A percentile compares a stretch with the other conserved stretches of the same genome.
Conservation (phyloP, 1,140 invertebrate species). For the Lanistes nyassanus region DNA sequence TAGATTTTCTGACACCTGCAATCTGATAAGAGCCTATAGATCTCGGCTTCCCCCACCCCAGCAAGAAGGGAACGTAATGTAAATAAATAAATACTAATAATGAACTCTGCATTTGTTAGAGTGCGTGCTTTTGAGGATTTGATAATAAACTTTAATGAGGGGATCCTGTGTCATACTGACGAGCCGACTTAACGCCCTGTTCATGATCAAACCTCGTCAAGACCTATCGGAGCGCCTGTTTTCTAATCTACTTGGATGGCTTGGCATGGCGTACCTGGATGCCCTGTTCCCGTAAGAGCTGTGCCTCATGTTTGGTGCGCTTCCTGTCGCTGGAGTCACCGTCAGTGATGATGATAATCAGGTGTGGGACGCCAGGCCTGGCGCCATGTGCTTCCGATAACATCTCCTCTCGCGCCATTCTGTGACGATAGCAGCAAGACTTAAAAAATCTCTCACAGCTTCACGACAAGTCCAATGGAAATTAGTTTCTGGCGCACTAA, state of each 20-base stretch:
- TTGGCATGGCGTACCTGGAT: conserved; percentile 21
- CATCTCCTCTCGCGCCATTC: conserved; percentile 8
- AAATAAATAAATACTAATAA: background rate
- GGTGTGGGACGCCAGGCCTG: conserved; percentile 21
- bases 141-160: no score
- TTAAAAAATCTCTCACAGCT: no score
- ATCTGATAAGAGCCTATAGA: background rate
- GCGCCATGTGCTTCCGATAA: conserved; percentile 29
- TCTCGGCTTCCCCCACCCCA: no score
- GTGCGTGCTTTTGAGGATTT: background rate
- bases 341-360: conserved; percentile 39
- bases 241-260: no score
- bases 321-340: conserved; percentile 27
- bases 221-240: no score
- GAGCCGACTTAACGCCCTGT: no score
- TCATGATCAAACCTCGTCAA: no score
- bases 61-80: background rate
- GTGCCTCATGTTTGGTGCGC: conserved; percentile 16
- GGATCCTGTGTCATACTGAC: no score
- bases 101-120: background rate
- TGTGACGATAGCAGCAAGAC: background rate
- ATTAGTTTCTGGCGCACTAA: no score
- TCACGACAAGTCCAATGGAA: no score
- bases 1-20: background rate
- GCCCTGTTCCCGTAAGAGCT: conserved; percentile 10